These are phyloP conservation scores for Sakesphorus luctuosus DNA, from an alignment of 2,113 vertebrate species.

Conservation along the genomic window DNA sequence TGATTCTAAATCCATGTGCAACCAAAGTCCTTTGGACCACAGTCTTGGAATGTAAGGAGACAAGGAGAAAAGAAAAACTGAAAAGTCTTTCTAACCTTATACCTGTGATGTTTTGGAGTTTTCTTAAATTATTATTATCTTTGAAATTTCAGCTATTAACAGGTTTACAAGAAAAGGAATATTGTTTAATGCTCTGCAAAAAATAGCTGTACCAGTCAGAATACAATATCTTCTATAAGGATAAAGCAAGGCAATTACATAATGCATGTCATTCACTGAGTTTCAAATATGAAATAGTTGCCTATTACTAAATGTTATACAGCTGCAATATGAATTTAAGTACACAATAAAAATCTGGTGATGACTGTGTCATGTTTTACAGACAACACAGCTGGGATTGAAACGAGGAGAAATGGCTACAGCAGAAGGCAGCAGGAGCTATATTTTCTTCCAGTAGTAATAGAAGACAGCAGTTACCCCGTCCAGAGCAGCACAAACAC, in stretches of 20 bases:
- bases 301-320: background rate
- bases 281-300: background rate
- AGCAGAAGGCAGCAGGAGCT: slow-evolving; percentile 90
- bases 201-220: background rate
- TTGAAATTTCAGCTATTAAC: background rate
- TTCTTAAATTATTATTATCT: background rate
- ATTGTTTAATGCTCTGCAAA: background rate
- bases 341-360: background rate
- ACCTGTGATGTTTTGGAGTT: background rate
- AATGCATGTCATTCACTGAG: background rate
- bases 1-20: background rate
- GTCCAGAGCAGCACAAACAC: slow-evolving; percentile 94
- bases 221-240: background rate
- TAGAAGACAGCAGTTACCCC: slow-evolving; percentile 94
- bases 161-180: background rate
- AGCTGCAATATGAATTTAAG: background rate
- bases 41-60: background rate
- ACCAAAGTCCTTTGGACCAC: background rate
- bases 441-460: slow-evolving; percentile 88
- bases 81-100: background rate
- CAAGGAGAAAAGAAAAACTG: background rate
- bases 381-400: slow-evolving; percentile 97
- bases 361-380: slow-evolving; percentile 62
- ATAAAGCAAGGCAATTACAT: background rate
- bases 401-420: slow-evolving; percentile 87